Evolutionary conservation across 1,140 invertebrate genomes (phyloP), one percentile per base, ranked within the genome.

Genomic region (Drosophila prosaltans): DNA sequence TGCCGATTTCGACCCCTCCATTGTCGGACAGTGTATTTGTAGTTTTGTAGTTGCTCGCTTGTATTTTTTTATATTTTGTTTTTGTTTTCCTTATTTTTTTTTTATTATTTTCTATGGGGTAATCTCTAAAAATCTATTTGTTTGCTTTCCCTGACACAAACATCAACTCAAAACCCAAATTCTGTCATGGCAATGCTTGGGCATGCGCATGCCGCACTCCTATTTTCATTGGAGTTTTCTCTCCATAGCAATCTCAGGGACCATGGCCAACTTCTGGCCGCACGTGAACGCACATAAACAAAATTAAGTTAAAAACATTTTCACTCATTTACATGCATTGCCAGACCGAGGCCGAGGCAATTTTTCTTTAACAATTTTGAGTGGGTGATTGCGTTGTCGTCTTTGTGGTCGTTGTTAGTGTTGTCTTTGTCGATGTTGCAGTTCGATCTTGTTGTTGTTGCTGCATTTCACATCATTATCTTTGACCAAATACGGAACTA

Each of bases 401-500:
- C 43, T 60, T 54, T 70, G 70, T 68, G 36, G 61, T 61, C 58
- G 63, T 65, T 26, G 61, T 40, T 59, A 70, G 66, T 66, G 89
- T 89, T 89, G 89, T 89, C 84, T 89, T 75, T 89, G 84, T 63
- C 51, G 60, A 48, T 54, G 74, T 21, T 26, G 61, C 45, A 21
- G 45, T 21, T 51, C 45, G 45, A 51, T 51, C 45, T 51, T 51
- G 45, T 51, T 51, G 45, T 8, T 63, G 65, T 45, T 73, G 62
- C 43, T 65, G 84, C 84, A 89, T 89, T 89, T 89, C 84, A 89
- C 84, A 89, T 89, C 84, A 89, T 89, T 89, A 89, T 89, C 84
- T 89, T 75, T 89, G 84, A 84, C 84, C 84, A 89, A 89, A 89
- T 89, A 89, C 85, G 84, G 84, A 89, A 89, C 85, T 84, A 81